phyloP scores from a whole-genome alignment of 2,113 vertebrate species.

The Terrapene triunguis region DNA sequence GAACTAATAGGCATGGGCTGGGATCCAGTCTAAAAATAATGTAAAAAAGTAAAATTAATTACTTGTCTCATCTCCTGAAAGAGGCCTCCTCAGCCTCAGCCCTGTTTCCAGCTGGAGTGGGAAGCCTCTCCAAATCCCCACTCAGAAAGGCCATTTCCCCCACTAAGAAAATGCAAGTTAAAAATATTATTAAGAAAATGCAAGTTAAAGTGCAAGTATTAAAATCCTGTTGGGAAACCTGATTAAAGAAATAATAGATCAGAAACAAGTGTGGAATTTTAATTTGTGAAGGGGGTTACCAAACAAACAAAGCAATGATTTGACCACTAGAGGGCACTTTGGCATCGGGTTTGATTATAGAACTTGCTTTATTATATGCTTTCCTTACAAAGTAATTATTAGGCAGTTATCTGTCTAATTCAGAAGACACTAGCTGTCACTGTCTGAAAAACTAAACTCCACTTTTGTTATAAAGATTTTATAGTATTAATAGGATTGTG shows the following conservation, averaged over 20 bases:
- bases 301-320: background rate
- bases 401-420: background rate
- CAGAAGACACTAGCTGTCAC: background rate
- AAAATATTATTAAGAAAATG: background rate
- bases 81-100: background rate
- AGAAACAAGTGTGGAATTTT: background rate
- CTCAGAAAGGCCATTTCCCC: background rate
- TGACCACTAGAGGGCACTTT: conserved; percentile 53
- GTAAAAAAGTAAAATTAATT: background rate
- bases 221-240: background rate
- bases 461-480: background rate
- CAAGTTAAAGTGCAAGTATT: background rate
- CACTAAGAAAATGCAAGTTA: background rate
- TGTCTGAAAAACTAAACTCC: background rate
- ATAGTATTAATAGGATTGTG: background rate
- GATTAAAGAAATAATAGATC: background rate
- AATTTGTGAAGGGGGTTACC: accelerated
- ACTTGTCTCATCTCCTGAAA: background rate
- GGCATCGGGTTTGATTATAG: accelerated
- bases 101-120: background rate
- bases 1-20: background rate
- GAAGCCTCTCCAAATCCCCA: background rate
- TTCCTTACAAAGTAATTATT: background rate
- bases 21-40: background rate
- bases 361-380: background rate